Evolutionary conservation across 1,140 invertebrate species (phyloP), one percentile per base, ranked within the genome.

Genomic region (Drosophila tsacasi): DNA sequence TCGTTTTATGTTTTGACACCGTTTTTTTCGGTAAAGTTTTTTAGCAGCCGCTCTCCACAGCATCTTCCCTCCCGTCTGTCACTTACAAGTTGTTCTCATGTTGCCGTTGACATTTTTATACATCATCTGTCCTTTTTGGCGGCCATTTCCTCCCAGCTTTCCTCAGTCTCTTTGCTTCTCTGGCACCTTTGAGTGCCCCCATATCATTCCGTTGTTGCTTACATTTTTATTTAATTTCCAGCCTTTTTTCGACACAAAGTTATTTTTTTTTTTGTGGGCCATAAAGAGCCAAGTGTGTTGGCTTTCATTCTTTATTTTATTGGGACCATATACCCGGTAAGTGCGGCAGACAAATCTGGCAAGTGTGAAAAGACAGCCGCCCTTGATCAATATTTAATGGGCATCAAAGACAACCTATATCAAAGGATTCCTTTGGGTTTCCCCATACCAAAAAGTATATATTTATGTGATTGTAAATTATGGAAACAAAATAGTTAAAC

Each of bases 1-100:
- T 83, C 86, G 64, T 89, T 87, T 89, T 81, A 89, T 89, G 85
- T 84, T 84, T 90, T 90, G 74, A 90, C 84, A 81, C 81, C 69
- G 62, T 74, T 57, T 63, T 63, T 74, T 52, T 60, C 30, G 55
- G 61, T 37, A 80, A 78, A 61, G 46, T 62, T 66, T 54, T 58
- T 39, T 54, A 7, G 19, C 23, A 19, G 27, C 49, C 19, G 17
- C 17, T 44, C 10, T 5, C 10, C 25, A 49, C 42, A 15, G 7
- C 40, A 27, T 39, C 47, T n/a, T 12, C 25, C 30, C 46, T 40
- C 54, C 19, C 25, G 13, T 67, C 71, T 79, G 84, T 79, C 84
- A 84, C 84, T 87, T 89, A 87, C 84, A 89, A 89, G 77, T 81
- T 90, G 78, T 54, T 69, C 75, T 77, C 79, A 50, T 81, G 77